A percentile compares a stretch with the other conserved stretches of the same genome.
phyloP scores from a whole-genome alignment of 2,113 vertebrate species.

The Brachirus orientalis region DNA sequence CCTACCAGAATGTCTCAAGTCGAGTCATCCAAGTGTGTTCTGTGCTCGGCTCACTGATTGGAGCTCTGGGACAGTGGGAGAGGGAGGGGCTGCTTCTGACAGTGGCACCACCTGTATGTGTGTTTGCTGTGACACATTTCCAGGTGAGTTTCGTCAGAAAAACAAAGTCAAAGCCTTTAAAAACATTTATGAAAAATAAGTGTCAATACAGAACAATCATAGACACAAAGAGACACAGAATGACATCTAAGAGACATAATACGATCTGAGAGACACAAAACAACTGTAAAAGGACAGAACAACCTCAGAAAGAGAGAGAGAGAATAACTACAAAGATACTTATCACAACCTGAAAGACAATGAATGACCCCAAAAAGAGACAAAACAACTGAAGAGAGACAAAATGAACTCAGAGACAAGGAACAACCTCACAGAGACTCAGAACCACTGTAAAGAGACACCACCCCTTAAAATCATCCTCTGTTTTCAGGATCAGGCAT shows the following conservation, averaged over 20 bases:
- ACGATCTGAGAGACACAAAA: no score
- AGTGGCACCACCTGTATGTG: constrained; percentile 50
- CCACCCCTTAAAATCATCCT: no score
- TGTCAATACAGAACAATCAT: not conserved
- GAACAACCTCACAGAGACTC: not conserved
- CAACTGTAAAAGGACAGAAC: no score
- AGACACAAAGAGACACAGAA: no score
- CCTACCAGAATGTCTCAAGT: constrained; percentile 29
- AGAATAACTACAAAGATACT: no score
- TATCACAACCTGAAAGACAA: no score
- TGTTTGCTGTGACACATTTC: constrained; percentile 66
- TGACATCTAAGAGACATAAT: no score
- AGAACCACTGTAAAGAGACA: no score
- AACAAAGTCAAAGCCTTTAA: not conserved
- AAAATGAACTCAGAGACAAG: not conserved
- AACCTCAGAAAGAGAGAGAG: no score
- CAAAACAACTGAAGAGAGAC: no score
- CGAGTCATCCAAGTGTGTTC: constrained; percentile 7
- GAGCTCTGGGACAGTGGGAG: constrained; percentile 28
- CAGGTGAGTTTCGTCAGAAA: constrained; percentile 50
- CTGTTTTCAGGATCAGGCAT: constrained; percentile 39
- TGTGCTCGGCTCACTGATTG: constrained; percentile 42
- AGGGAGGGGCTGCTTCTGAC: constrained; percentile 4
- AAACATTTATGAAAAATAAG: not conserved
- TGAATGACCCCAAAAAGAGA: no score